These are phyloP conservation scores for Urocolius indicus DNA, from an alignment of 2,113 vertebrate species.

Conservation along the genomic window DNA sequence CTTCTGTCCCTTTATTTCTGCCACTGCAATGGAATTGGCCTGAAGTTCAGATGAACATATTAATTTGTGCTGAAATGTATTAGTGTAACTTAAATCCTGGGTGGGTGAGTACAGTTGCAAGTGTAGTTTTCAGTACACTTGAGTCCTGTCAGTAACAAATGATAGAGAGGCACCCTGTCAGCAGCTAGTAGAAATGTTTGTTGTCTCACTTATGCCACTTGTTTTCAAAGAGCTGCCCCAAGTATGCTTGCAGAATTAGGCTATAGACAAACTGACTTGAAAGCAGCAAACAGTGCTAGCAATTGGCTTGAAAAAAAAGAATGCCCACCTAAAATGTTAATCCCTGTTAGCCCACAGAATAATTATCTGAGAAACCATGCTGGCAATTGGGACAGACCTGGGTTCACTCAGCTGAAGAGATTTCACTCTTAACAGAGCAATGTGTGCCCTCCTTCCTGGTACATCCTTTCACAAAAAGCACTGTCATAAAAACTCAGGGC, in stretches of 20 bases:
- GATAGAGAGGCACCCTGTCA: background rate
- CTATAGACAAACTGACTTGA: background rate
- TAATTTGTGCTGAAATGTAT: background rate
- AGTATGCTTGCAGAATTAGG: background rate
- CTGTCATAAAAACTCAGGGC: background rate
- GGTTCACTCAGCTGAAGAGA: background rate
- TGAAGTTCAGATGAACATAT: constrained; percentile 11
- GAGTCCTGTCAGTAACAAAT: background rate
- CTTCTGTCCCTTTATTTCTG: constrained; percentile 25
- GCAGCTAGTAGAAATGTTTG: background rate
- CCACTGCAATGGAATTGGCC: background rate
- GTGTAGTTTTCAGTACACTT: background rate
- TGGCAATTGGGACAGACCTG: background rate
- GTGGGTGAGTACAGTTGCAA: background rate
- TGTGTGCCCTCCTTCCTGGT: accelerated
- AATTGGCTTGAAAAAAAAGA: background rate
- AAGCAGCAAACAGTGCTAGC: background rate
- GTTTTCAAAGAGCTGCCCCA: background rate
- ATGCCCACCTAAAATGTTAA: background rate
- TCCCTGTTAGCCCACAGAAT: background rate
- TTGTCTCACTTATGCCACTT: background rate
- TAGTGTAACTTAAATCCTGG: background rate
- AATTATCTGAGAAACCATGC: background rate
- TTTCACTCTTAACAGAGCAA: background rate
- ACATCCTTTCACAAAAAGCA: background rate